A percentile compares a stretch with the other conserved stretches of the same genome.
phyloP scores from a whole-genome alignment of 2,113 vertebrate species.

The Vimba vimba region DNA sequence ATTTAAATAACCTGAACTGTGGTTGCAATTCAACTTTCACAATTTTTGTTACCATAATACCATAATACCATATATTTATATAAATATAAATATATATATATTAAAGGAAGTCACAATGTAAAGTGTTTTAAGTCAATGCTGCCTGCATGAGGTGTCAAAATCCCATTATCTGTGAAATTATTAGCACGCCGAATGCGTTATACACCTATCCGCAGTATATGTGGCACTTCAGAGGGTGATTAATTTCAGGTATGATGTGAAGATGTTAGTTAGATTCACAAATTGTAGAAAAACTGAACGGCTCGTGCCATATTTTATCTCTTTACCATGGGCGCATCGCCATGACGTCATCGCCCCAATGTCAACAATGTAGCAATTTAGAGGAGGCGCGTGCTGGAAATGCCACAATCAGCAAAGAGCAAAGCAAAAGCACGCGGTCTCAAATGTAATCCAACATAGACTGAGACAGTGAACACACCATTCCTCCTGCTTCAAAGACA shows the following conservation, averaged over 20 bases:
- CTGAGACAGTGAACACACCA: background rate
- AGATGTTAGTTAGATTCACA: background rate
- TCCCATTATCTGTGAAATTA: background rate
- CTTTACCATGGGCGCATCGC: constrained; percentile 65
- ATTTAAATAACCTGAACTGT: background rate
- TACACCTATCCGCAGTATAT: background rate
- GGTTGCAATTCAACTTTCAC: background rate
- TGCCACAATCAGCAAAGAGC: constrained; percentile 45
- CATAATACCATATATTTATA: too few species aligned
- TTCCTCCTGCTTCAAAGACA: background rate
- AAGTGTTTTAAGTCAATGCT: background rate
- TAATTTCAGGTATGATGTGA: background rate
- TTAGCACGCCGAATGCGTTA: background rate
- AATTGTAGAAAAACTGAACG: constrained; percentile 24
- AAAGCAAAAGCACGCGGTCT: constrained; percentile 10
- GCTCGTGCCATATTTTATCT: constrained; percentile 54
- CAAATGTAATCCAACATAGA: background rate
- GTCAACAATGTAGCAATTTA: constrained; percentile 76
- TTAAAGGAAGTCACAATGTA: background rate
- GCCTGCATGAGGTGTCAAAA: background rate
- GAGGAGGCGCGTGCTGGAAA: constrained; percentile 69
- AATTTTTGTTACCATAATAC: background rate
- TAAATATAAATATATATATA: too few species aligned
- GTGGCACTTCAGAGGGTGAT: background rate
- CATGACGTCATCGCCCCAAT: constrained; percentile 75